A percentile compares a stretch with the other conserved stretches of the same genome.
phyloP scores from a whole-genome alignment of 2,113 vertebrate species.

The Tychaedon coryphoeus region DNA sequence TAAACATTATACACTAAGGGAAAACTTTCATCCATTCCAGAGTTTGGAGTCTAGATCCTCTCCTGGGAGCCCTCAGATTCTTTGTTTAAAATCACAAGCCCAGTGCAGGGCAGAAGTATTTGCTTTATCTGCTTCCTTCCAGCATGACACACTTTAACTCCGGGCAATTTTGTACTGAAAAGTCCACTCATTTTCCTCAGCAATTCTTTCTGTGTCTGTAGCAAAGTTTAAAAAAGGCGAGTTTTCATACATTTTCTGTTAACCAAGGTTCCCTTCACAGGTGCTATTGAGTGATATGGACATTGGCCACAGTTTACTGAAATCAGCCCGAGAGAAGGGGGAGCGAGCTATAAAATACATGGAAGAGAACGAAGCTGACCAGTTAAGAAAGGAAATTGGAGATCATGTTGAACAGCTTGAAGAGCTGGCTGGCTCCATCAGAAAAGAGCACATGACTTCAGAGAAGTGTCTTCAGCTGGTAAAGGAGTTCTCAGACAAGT shows the following conservation, averaged over 20 bases:
- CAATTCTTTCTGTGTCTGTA: not conserved
- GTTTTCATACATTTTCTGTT: not conserved
- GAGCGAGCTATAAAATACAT: slow-evolving; percentile 83
- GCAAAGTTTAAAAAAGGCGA: not conserved
- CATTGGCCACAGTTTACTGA: slow-evolving; percentile 86
- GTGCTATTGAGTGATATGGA: slow-evolving; percentile 83
- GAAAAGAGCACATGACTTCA: slow-evolving; percentile 82
- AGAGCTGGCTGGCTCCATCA: slow-evolving; percentile 82
- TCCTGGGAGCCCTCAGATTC: not conserved
- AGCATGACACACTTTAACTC: not conserved
- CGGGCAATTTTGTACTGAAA: not conserved
- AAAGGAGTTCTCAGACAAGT: slow-evolving; percentile 92
- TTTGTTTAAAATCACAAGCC: not conserved
- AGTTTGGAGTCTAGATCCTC: not conserved
- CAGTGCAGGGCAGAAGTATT: not conserved
- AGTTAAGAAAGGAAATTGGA: slow-evolving; percentile 81
- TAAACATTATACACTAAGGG: rapidly evolving
- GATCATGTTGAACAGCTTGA: slow-evolving; percentile 81
- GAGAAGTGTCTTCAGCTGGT: slow-evolving; percentile 85
- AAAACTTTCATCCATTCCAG: not conserved
- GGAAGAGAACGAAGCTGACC: slow-evolving; percentile 78
- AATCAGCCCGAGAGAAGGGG: slow-evolving; percentile 86
- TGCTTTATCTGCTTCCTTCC: not conserved
- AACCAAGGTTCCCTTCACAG: slow-evolving; percentile 38
- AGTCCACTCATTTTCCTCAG: not conserved